Conservation (phyloP, 2,113 vertebrate genomes). For the Morone chrysops region DNA sequence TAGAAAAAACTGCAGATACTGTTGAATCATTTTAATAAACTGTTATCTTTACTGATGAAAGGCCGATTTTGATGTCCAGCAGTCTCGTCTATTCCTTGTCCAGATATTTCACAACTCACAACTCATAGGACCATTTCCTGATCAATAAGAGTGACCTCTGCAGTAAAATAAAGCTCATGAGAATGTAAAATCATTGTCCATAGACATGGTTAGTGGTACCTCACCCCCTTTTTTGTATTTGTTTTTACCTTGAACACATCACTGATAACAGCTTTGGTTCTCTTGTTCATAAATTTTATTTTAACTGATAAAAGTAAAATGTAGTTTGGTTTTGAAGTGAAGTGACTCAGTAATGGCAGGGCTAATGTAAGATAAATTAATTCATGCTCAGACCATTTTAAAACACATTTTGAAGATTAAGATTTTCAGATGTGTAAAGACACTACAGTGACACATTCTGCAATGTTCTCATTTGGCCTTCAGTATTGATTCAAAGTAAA, state of each 20-base stretch:
- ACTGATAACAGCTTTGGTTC: constrained; percentile 17
- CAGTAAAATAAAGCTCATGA: constrained; percentile 55
- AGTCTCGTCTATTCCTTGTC: constrained; percentile 31
- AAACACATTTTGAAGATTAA: constrained; percentile 7
- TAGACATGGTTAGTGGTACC: constrained; percentile 23
- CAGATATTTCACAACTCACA: constrained; percentile 26
- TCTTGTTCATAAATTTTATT: constrained; percentile 26
- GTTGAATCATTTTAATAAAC: constrained; percentile 41
- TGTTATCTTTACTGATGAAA: constrained; percentile 12
- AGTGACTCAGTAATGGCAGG: constrained; percentile 13
- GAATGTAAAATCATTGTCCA: constrained; percentile 56
- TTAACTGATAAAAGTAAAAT: constrained; percentile 29
- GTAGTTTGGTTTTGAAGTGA: constrained; percentile 19
- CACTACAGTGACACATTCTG: constrained; percentile 27
- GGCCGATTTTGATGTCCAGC: constrained; percentile 16
- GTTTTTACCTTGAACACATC: background rate
- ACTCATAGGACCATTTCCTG: constrained; percentile 15
- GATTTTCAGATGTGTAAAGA: constrained; percentile 14
- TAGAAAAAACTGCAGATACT: constrained; percentile 15
- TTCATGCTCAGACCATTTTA: constrained; percentile 29
- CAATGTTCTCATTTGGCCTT: constrained; percentile 31
- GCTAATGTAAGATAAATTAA: constrained; percentile 42
- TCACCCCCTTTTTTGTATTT: background rate
- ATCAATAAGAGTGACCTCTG: constrained; percentile 33
- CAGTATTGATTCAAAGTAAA: background rate